Conservation (phyloP, 2,797 vertebrate species). For the Macropodus opercularis region DNA sequence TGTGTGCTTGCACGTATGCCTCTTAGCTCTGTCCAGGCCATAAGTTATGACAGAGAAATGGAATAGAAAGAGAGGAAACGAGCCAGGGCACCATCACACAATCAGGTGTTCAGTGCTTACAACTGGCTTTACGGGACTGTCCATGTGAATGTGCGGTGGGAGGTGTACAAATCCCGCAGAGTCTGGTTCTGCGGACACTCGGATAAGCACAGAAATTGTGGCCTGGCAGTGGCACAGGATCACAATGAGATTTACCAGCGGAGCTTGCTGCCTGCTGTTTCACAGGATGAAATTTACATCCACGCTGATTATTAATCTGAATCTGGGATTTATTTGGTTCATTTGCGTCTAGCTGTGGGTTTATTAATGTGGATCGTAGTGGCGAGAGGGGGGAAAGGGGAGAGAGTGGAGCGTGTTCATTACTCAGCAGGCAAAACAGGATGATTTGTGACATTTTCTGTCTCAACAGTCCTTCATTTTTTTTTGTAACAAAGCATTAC, state of each 20-base stretch:
- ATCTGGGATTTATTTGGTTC: slow-evolving; percentile 31
- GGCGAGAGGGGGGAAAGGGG: background rate
- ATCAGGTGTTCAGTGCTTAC: slow-evolving; percentile 64
- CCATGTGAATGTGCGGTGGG: slow-evolving; percentile 56
- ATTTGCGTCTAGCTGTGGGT: slow-evolving; percentile 22
- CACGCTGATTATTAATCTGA: slow-evolving; percentile 37
- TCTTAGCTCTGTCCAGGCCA: slow-evolving; percentile 49
- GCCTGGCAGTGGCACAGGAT: slow-evolving; percentile 43
- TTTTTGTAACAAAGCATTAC: slow-evolving; percentile 38
- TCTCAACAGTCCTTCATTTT: slow-evolving; percentile 52
- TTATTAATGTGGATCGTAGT: slow-evolving; percentile 37
- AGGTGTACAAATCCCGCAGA: slow-evolving; percentile 46
- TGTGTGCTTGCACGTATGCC: slow-evolving; percentile 11
- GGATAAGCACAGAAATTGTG: slow-evolving; percentile 42
- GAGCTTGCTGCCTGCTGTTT: slow-evolving; percentile 22
- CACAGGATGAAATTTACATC: slow-evolving; percentile 23
- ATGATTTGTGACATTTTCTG: slow-evolving; percentile 57
- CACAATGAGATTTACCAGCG: slow-evolving; percentile 19
- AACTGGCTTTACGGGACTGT: slow-evolving; percentile 50
- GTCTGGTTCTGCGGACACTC: slow-evolving; percentile 43
- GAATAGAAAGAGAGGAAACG: slow-evolving; percentile 37
- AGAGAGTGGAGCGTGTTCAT: slow-evolving; percentile 23
- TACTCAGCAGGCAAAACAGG: slow-evolving; percentile 42
- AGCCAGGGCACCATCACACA: slow-evolving; percentile 53
- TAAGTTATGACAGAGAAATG: slow-evolving; percentile 41